A percentile compares a stretch with the other conserved stretches of the same genome.
Evolutionary conservation across 2,113 vertebrate genomes (phyloP).

Genomic region (Asarcornis scutulata): DNA sequence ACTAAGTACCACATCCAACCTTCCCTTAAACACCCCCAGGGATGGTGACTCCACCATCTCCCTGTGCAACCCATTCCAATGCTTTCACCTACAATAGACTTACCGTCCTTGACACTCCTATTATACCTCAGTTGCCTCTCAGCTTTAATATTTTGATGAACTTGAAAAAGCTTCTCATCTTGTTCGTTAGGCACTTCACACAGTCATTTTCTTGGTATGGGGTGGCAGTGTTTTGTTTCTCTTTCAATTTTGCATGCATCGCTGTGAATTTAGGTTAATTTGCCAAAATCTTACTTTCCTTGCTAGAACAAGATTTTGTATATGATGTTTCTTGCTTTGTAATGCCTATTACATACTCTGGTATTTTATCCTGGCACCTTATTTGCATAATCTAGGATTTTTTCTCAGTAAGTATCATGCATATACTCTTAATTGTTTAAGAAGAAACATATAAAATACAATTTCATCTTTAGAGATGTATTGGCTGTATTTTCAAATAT

Average conservation of each 20-base stretch:
- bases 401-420: not conserved
- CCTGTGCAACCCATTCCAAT: too few species aligned
- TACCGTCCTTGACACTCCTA: not conserved
- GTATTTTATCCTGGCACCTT: not conserved
- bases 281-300: not conserved
- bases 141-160: not conserved
- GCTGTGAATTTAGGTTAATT: not conserved
- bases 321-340: not conserved
- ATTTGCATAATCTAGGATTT: not conserved
- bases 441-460: not conserved
- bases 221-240: not conserved
- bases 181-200: not conserved
- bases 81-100: not conserved
- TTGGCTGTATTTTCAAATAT: not conserved
- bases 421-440: not conserved
- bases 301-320: not conserved
- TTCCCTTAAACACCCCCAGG: too few species aligned
- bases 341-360: not conserved
- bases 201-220: not conserved
- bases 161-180: not conserved
- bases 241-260: not conserved
- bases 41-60: too few species aligned
- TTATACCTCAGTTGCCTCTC: not conserved
- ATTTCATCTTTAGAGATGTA: not conserved
- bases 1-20: too few species aligned